These are phyloP conservation scores for Anarhynchus alexandrinus DNA, from an alignment of 2,113 vertebrate genomes.

Conservation along the genomic window DNA sequence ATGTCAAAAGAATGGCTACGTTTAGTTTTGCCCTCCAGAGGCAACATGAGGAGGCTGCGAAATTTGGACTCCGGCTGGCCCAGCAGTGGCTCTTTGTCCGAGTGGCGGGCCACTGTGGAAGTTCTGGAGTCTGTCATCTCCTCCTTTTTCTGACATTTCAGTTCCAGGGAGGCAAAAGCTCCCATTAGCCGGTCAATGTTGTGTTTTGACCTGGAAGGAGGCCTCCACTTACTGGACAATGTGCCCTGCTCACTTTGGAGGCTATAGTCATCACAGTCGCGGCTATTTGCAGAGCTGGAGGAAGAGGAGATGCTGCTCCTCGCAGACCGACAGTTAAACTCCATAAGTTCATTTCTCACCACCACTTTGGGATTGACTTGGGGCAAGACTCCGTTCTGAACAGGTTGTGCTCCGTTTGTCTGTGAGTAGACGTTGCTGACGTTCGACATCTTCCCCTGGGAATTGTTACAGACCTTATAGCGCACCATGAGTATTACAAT, in stretches of 20 bases:
- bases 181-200: slow-evolving; percentile 91
- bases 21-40: slow-evolving; percentile 90
- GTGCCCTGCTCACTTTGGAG: slow-evolving; percentile 82
- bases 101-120: slow-evolving; percentile 76
- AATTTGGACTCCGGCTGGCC: slow-evolving; percentile 85
- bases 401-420: slow-evolving; percentile 84
- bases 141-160: slow-evolving; percentile 84
- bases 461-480: slow-evolving; percentile 88
- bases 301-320: slow-evolving; percentile 91
- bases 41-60: slow-evolving; percentile 86
- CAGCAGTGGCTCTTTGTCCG: slow-evolving; percentile 93
- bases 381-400: slow-evolving; percentile 78
- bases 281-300: slow-evolving; percentile 83
- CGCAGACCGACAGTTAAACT: slow-evolving; percentile 86
- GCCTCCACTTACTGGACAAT: slow-evolving; percentile 86
- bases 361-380: slow-evolving; percentile 85
- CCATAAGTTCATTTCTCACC: slow-evolving; percentile 86
- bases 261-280: slow-evolving; percentile 76
- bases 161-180: slow-evolving; percentile 92
- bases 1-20: slow-evolving; percentile 98
- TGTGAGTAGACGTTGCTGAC: slow-evolving; percentile 92
- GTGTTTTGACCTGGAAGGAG: slow-evolving; percentile 81
- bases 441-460: slow-evolving; percentile 80
- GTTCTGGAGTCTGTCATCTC: slow-evolving; percentile 79
- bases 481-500: slow-evolving; percentile 96